A percentile compares a stretch with the other conserved stretches of the same genome.
These are phyloP conservation scores for Dryobotodes eremita DNA, from an alignment of 2,888 invertebrate species.

Conservation along the genomic window DNA sequence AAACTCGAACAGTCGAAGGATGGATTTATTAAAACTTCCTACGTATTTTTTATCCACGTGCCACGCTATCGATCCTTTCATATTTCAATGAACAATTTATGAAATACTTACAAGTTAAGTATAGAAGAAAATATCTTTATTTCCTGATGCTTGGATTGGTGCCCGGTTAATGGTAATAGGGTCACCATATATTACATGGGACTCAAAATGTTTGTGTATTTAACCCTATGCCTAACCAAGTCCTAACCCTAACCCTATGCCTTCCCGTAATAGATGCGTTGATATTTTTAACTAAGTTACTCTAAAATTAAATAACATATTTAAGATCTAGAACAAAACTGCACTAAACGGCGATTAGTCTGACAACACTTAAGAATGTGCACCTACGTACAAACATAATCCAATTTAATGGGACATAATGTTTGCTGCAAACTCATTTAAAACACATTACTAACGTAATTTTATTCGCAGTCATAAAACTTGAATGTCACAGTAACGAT, in stretches of 20 bases:
- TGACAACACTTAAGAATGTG: slow-evolving; percentile 34
- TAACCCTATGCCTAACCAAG: neutral
- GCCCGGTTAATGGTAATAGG: neutral
- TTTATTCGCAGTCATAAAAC: slow-evolving; percentile 60
- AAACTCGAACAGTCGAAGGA: neutral
- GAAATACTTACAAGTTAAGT: too few relatives aligned
- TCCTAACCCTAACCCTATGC: neutral
- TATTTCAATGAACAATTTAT: too few relatives aligned
- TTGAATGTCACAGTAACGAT: slow-evolving; percentile 57
- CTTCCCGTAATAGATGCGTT: neutral
- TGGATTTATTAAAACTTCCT: neutral
- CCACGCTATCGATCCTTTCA: neutral
- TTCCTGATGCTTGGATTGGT: neutral
- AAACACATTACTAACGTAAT: slow-evolving; percentile 57
- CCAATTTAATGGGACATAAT: slow-evolving; percentile 55
- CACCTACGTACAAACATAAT: slow-evolving; percentile 58
- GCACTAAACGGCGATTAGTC: slow-evolving; percentile 42
- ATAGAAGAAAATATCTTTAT: neutral
- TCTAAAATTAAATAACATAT: slow-evolving; percentile 22
- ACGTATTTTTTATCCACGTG: neutral
- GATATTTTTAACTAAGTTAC: slow-evolving; percentile 19
- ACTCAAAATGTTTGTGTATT: neutral
- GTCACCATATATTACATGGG: neutral
- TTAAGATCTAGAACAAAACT: slow-evolving; percentile 43
- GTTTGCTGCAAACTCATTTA: slow-evolving; percentile 56